Evolutionary conservation across 1,140 invertebrate genomes (phyloP).

Genomic region (Harpegnathos saltator): DNA sequence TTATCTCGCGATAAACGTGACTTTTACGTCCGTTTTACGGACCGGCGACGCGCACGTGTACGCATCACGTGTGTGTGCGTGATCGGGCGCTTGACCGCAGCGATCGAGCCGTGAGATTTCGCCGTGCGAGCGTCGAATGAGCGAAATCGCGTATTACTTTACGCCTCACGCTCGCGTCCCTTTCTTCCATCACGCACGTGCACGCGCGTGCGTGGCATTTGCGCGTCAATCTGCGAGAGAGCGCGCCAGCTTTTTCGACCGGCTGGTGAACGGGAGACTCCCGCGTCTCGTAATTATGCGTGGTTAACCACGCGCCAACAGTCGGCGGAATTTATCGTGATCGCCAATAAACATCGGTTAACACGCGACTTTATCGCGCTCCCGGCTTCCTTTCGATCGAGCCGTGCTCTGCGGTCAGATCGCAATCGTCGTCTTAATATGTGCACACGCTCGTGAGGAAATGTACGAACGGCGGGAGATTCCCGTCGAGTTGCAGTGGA

Average conservation of each 20-base stretch:
- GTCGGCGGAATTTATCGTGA: constrained; percentile 12
- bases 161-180: neutral
- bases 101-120: neutral
- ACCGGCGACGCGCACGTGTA: too few species aligned
- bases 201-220: neutral
- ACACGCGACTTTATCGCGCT: constrained; percentile 40
- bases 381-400: neutral
- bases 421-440: constrained; percentile 13
- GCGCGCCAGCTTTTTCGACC: neutral
- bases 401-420: constrained; percentile 24
- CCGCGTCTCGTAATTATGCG: constrained; percentile 7
- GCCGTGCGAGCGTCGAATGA: constrained; percentile 1
- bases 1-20: neutral
- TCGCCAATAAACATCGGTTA: constrained; percentile 30
- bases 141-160: neutral
- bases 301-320: constrained; percentile 36
- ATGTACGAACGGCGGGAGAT: too few species aligned
- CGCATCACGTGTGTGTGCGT: too few species aligned
- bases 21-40: neutral
- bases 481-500: too few species aligned
- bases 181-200: neutral
- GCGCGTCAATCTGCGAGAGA: neutral
- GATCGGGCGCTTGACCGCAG: neutral
- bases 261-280: too few species aligned
- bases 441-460: neutral